phyloP scores from a whole-genome alignment of 2,113 vertebrate genomes.

The Takifugu bimaculatus region DNA sequence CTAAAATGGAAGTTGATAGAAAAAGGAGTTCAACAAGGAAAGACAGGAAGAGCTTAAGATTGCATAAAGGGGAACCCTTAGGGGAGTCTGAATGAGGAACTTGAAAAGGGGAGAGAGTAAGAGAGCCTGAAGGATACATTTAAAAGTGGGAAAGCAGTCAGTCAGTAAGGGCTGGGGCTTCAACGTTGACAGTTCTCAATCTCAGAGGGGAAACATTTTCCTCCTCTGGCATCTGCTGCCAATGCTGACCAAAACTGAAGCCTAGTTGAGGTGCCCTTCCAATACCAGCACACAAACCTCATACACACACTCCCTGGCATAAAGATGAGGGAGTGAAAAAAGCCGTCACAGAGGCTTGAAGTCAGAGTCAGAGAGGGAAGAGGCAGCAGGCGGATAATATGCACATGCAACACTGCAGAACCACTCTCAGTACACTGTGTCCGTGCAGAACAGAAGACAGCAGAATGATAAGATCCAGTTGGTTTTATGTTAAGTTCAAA shows the following conservation, averaged over 20 bases:
- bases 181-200: conserved; percentile 31
- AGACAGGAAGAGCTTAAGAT: conserved; percentile 39
- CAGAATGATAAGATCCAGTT: conserved; percentile 97
- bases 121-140: conserved; percentile 18
- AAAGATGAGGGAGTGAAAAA: conserved; percentile 39
- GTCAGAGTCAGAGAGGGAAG: conserved; percentile 41
- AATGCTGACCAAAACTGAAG: conserved; percentile 75
- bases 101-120: conserved; percentile 15
- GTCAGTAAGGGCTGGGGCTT: conserved; percentile 24
- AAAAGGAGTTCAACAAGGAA: conserved; percentile 58
- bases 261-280: conserved; percentile 81
- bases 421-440: neutral
- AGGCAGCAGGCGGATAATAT: conserved; percentile 16
- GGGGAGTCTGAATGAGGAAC: conserved; percentile 25
- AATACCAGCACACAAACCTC: conserved; percentile 53
- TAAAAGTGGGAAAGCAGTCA: conserved; percentile 27
- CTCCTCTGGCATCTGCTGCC: conserved; percentile 83
- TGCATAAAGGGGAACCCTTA: conserved; percentile 37
- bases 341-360: conserved; percentile 39
- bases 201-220: conserved; percentile 68
- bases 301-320: conserved; percentile 25
- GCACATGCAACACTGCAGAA: conserved; percentile 31
- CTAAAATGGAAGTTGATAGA: conserved; percentile 38
- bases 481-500: conserved; percentile 99
- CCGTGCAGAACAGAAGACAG: conserved; percentile 43